These are phyloP conservation scores for Monoplex corrugatus DNA, from an alignment of 2,888 invertebrate species.

Conservation along the genomic window DNA sequence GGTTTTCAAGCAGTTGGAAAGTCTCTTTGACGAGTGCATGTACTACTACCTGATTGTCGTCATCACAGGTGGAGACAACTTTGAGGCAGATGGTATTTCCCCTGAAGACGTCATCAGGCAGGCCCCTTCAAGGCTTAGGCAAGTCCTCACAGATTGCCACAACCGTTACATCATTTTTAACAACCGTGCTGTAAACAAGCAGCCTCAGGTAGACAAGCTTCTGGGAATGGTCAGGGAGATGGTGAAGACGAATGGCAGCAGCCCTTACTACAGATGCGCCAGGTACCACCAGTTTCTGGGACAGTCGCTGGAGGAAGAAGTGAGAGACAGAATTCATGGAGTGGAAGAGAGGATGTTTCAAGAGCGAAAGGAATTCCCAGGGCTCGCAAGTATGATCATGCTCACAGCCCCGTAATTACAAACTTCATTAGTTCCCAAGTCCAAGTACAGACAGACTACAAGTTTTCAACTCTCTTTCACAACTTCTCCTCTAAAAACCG, in stretches of 20 bases:
- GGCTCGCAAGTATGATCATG: too few relatives aligned
- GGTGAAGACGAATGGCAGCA: background rate
- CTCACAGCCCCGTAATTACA: too few relatives aligned
- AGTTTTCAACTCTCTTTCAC: too few relatives aligned
- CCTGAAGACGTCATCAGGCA: slow-evolving; percentile 13
- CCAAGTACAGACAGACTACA: too few relatives aligned
- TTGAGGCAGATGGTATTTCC: slow-evolving; percentile 41
- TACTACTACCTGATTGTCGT: slow-evolving; percentile 52
- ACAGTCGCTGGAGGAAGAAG: slow-evolving; percentile 2
- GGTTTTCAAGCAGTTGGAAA: slow-evolving; percentile 29
- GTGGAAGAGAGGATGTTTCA: background rate
- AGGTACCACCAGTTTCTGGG: background rate
- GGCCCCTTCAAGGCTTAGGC: background rate
- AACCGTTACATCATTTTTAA: background rate
- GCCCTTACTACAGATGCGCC: background rate
- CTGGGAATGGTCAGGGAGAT: background rate
- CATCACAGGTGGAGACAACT: slow-evolving; percentile 53
- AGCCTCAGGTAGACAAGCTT: background rate
- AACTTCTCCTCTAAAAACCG: too few relatives aligned
- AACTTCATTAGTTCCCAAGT: too few relatives aligned
- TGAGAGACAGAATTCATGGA: background rate
- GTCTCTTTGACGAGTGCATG: slow-evolving; percentile 51
- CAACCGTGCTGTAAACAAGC: background rate
- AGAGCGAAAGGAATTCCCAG: background rate
- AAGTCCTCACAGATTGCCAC: background rate